These are phyloP conservation scores for Danionella dracula DNA, from an alignment of 2,797 vertebrate genomes.

Conservation along the genomic window DNA sequence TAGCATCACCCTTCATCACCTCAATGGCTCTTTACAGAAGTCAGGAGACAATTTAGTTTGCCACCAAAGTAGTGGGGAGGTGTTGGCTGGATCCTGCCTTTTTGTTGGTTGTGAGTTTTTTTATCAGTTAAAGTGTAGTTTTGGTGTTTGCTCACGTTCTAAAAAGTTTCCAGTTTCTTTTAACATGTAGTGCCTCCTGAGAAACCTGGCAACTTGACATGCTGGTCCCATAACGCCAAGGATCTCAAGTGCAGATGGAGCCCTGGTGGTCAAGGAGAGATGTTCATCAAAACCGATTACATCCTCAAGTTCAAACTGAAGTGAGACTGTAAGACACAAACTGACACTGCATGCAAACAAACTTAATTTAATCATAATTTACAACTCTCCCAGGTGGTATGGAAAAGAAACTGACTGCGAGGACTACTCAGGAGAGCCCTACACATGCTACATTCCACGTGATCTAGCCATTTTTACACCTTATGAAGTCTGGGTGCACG, in stretches of 20 bases:
- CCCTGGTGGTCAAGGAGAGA: slow-evolving; percentile 79
- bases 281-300: slow-evolving; percentile 86
- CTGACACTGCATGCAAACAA: too few species aligned
- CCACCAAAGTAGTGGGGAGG: slow-evolving; percentile 77
- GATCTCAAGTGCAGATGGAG: slow-evolving; percentile 89
- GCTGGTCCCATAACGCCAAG: slow-evolving; percentile 91
- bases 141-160: too few species aligned
- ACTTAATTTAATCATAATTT: too few species aligned
- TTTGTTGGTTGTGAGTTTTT: slow-evolving; percentile 84
- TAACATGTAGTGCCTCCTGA: slow-evolving; percentile 85
- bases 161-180: too few species aligned
- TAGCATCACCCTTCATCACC: slow-evolving; percentile 72
- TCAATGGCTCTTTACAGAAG: slow-evolving; percentile 88
- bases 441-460: slow-evolving; percentile 85
- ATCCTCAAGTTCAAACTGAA: slow-evolving; percentile 92
- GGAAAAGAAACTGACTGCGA: slow-evolving; percentile 85
- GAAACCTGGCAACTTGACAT: slow-evolving; percentile 87
- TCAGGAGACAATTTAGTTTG: slow-evolving; percentile 94
- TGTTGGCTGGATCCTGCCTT: slow-evolving; percentile 89
- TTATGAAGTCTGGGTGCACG: slow-evolving; percentile 95
- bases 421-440: slow-evolving; percentile 72
- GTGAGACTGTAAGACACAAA: slow-evolving; percentile 63
- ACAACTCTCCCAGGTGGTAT: slow-evolving; percentile 81
- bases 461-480: slow-evolving; percentile 92
- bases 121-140: not conserved